Base-by-base conservation (phyloP, 2,113 vertebrate species). In the Pholis gunnellus region DNA sequence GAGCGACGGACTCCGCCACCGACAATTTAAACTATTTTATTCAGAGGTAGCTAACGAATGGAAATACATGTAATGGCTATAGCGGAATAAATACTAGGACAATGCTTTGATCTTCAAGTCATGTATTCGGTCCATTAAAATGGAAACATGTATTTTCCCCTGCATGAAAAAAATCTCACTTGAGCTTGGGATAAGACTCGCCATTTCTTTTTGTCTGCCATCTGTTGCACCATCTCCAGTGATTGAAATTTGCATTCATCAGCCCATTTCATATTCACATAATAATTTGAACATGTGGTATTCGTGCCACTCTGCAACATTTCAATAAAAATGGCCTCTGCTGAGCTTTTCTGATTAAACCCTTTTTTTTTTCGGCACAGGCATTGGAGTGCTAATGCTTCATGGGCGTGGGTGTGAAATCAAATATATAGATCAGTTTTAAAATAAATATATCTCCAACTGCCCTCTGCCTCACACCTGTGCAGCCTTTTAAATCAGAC, bases 191-290 rank as follows among this genome's bases (percentile, higher is more conserved):
- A 74, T 48, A 54, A 60, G n/a, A 79, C 17, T 52, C 1, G 3
- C 34, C 14, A 38, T 66, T 72, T 87, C 31, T 77, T 72, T 83
- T 91, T 83, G 70, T 78, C 71, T 72, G 66, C 76, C 84, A 88
- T 92, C 84, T 88, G 83, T 82, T 82, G 34, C 25, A 22, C 42
- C 66, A 25, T 81, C 77, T 72, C 74, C 34, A 65, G 46, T 72
- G 79, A 79, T 76, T 78, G 10, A 68, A 79, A 84, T 90, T 73
- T 67, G 81, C 81, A 88, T 87, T 77, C 20, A 87, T 88, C 65
- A 56, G 46, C 64, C 10, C 34, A 75, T 29, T 83, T 85, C 25
- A 59, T 70, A 76, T 82, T 79, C 61, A 68, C 34, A 70, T 18
- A 42, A 59, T 72, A 65, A 68, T 81, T 34, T 36, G 20, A 81